These are phyloP conservation scores for Triops longicaudatus DNA, from an alignment of 1,140 invertebrate species.

Conservation along the genomic window DNA sequence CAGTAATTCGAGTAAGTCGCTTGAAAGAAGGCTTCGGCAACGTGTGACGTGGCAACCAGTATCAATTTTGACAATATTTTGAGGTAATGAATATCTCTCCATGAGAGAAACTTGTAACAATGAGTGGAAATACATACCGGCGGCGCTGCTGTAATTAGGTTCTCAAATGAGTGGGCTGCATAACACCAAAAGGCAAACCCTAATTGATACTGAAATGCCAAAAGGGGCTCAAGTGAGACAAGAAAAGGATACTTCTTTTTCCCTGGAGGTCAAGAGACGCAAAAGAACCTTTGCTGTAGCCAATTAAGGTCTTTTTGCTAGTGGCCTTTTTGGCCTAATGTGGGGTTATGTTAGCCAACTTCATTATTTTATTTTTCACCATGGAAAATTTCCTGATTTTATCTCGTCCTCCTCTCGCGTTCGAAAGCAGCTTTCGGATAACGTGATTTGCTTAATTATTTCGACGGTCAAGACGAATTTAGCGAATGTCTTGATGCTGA, in stretches of 20 bases:
- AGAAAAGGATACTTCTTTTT: not conserved
- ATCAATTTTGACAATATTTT: no score
- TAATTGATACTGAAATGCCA: constrained; percentile 9
- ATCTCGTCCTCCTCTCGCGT: not conserved
- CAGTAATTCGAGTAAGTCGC: no score
- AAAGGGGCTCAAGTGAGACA: not conserved
- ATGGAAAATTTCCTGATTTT: not conserved
- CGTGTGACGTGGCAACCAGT: not conserved
- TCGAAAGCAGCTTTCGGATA: not conserved
- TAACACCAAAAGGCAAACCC: constrained; percentile 14
- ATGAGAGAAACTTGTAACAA: not conserved
- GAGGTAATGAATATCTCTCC: not conserved
- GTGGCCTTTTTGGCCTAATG: constrained; percentile 11
- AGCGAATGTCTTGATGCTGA: no score
- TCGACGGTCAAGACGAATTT: not conserved
- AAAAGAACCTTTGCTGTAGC: not conserved
- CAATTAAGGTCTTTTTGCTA: not conserved
- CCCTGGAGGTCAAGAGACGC: not conserved
- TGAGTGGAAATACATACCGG: constrained; percentile 3
- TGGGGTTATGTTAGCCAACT: not conserved
- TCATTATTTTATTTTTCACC: not conserved
- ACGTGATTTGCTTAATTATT: not conserved
- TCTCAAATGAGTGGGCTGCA: constrained; percentile 14
- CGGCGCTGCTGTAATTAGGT: constrained; percentile 1
- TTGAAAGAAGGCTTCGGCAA: constrained; percentile 5